Percentiles rank a stretch among this genome's conserved stretches.
Evolutionary conservation across 1,140 invertebrate species (phyloP).

Genomic region (Potamilus streckersoni): DNA sequence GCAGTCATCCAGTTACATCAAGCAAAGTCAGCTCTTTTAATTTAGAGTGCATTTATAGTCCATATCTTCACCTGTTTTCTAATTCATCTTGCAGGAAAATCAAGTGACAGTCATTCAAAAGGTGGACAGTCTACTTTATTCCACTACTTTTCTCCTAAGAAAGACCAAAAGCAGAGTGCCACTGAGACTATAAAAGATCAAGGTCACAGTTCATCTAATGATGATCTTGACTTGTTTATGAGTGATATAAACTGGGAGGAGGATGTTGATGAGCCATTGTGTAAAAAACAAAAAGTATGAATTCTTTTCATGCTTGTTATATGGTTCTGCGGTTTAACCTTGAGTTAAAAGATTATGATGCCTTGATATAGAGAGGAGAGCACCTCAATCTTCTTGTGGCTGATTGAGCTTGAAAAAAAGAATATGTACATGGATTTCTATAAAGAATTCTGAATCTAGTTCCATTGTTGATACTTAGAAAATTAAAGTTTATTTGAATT

Average conservation of each 20-base stretch:
- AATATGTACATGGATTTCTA: too few relatives aligned
- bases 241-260: conserved; percentile 23
- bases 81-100: not conserved
- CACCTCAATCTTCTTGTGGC: too few relatives aligned
- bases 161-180: not conserved
- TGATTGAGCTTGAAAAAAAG: too few relatives aligned
- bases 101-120: not conserved
- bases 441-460: too few relatives aligned
- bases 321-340: too few relatives aligned
- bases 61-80: not conserved
- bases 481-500: too few relatives aligned
- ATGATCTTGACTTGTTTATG: conserved; percentile 29
- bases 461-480: too few relatives aligned
- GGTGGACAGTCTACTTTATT: conserved; percentile 7
- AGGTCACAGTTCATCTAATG: conserved; percentile 4
- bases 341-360: too few relatives aligned
- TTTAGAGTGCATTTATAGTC: not conserved
- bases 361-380: too few relatives aligned
- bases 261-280: conserved; percentile 5
- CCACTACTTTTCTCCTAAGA: conserved; percentile 24
- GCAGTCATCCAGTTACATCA: not conserved
- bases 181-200: not conserved
- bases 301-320: not conserved
- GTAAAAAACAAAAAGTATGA: conserved; percentile 15
- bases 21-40: not conserved